phyloP scores from a whole-genome alignment of 2,888 invertebrate genomes.

The Tholera decimalis region DNA sequence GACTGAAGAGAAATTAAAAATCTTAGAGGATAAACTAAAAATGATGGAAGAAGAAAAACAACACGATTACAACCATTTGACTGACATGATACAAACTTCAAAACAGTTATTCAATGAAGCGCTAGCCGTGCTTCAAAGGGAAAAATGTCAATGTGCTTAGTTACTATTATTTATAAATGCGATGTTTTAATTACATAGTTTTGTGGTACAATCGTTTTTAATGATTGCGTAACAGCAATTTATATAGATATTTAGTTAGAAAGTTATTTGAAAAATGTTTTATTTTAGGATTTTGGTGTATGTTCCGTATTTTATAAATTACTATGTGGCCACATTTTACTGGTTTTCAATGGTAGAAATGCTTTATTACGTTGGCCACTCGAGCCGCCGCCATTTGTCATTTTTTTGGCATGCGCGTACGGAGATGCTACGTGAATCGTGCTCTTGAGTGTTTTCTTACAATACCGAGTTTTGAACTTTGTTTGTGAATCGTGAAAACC shows the following conservation, averaged over 20 bases:
- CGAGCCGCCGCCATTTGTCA: slow-evolving; percentile 89
- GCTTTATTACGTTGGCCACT: slow-evolving; percentile 60
- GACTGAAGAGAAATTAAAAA: slow-evolving; percentile 93
- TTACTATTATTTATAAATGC: slow-evolving; percentile 52
- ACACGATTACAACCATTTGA: slow-evolving; percentile 90
- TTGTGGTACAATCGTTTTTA: slow-evolving; percentile 12
- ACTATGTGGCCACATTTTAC: slow-evolving; percentile 32
- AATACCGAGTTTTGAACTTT: slow-evolving; percentile 84
- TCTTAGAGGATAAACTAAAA: slow-evolving; percentile 92
- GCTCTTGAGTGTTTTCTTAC: slow-evolving; percentile 87
- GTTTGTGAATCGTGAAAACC: slow-evolving; percentile 84
- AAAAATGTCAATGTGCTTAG: slow-evolving; percentile 84
- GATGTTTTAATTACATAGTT: slow-evolving; percentile 58
- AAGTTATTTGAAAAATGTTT: not conserved
- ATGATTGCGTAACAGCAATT: not conserved
- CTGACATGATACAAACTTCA: slow-evolving; percentile 91
- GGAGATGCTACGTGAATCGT: slow-evolving; percentile 86
- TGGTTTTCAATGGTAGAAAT: slow-evolving; percentile 27
- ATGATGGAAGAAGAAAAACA: slow-evolving; percentile 93
- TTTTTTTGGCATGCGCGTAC: slow-evolving; percentile 90
- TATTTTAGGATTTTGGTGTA: not conserved
- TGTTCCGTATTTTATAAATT: not conserved
- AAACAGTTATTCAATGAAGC: slow-evolving; percentile 91
- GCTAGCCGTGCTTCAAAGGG: slow-evolving; percentile 83
- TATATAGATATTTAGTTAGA: too few species aligned